phyloP scores from a whole-genome alignment of 2,888 invertebrate species.

The Trissolcus brochymenae region DNA sequence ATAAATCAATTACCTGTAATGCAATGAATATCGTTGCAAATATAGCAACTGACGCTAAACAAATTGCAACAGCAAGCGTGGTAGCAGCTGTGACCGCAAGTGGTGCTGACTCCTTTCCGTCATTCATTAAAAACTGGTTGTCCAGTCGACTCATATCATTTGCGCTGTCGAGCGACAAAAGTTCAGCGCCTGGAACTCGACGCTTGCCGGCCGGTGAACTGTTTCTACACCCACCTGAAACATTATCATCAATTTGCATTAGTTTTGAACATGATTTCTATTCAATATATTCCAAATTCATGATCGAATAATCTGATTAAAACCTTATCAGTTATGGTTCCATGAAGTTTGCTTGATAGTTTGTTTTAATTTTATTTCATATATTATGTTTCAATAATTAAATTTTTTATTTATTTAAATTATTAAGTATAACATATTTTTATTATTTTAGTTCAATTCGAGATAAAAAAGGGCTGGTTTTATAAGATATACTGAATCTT shows the following conservation, averaged over 20 bases:
- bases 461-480: too few species aligned
- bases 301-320: too few species aligned
- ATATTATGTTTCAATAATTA: too few species aligned
- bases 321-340: too few species aligned
- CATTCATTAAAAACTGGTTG: conserved; percentile 60
- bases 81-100: conserved; percentile 81
- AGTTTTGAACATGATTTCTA: conserved; percentile 4
- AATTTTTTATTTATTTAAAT: too few species aligned
- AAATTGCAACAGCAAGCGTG: conserved; percentile 82
- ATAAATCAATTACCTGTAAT: conserved; percentile 81
- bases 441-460: too few species aligned
- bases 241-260: conserved; percentile 24
- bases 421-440: too few species aligned
- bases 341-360: too few species aligned
- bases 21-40: conserved; percentile 84
- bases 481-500: conserved; percentile 60
- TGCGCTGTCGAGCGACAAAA: conserved; percentile 64
- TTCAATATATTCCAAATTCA: too few species aligned
- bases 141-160: conserved; percentile 60
- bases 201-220: conserved; percentile 86
- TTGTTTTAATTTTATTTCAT: too few species aligned
- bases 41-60: conserved; percentile 83
- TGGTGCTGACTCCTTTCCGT: conserved; percentile 63
- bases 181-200: conserved; percentile 81
- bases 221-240: conserved; percentile 84